Evolutionary conservation across 92 coral and sea anemone genomes (phyloP).

Genomic region (Phenganax stokvisi): DNA sequence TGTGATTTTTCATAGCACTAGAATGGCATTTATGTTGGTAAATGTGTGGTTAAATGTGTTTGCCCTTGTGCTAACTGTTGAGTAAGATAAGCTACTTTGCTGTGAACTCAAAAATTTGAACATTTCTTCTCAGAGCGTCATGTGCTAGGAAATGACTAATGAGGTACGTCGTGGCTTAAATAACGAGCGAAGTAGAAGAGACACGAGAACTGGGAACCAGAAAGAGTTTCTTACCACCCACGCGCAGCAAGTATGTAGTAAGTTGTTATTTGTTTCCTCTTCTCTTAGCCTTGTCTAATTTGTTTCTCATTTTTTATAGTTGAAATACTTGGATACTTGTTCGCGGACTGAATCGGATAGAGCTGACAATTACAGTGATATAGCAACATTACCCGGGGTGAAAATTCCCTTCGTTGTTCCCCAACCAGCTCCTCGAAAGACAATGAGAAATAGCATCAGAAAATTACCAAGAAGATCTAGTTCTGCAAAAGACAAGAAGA

Average conservation of each 20-base stretch:
- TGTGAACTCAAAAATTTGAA: too few species aligned
- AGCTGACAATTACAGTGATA: neutral
- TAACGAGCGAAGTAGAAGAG: neutral
- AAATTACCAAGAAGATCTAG: slow-evolving; percentile 23
- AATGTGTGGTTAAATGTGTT: neutral
- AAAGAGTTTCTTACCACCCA: slow-evolving; percentile 22
- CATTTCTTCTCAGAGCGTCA: slow-evolving; percentile 22
- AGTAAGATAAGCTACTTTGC: too few species aligned
- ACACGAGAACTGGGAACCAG: slow-evolving; percentile 18
- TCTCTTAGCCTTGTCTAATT: neutral
- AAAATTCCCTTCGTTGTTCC: slow-evolving; percentile 25
- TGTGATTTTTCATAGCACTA: too few species aligned
- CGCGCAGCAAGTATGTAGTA: slow-evolving; percentile 23
- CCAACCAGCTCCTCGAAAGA: neutral
- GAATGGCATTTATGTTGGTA: too few species aligned
- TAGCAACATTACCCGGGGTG: slow-evolving; percentile 35
- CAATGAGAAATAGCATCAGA: slow-evolving; percentile 34
- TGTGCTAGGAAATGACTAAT: slow-evolving; percentile 39
- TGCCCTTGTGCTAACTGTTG: neutral
- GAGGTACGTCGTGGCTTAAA: slow-evolving; percentile 25
- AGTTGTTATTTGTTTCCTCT: neutral
- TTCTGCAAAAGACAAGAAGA: slow-evolving; percentile 31
- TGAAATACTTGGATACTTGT: slow-evolving; percentile 26
- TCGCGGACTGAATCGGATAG: neutral
- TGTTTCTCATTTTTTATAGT: neutral